phyloP scores from a whole-genome alignment of 92 coral and sea anemone genomes.

The Palythoa grandis region DNA sequence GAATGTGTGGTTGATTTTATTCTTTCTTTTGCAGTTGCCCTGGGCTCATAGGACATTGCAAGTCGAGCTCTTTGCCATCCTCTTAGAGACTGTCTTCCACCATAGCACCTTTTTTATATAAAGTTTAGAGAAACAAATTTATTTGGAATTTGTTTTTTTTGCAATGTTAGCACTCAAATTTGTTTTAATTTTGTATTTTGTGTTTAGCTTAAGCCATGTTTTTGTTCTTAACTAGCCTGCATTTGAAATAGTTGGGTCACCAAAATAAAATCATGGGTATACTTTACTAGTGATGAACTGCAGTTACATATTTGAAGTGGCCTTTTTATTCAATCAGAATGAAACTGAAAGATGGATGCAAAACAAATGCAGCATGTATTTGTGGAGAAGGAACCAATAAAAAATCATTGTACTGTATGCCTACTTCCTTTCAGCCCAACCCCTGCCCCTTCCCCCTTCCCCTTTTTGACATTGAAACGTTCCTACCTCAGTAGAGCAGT shows the following conservation, averaged over 20 bases:
- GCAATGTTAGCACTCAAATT: not conserved
- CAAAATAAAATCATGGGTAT: too few species aligned
- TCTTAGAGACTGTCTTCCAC: slow-evolving; percentile 55
- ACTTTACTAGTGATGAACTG: too few species aligned
- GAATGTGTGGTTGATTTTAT: not conserved
- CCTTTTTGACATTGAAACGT: not conserved
- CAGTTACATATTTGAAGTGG: too few species aligned
- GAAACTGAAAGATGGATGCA: too few species aligned
- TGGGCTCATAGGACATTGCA: slow-evolving; percentile 55
- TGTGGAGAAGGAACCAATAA: not conserved
- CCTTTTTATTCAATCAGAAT: too few species aligned
- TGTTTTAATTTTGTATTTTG: not conserved
- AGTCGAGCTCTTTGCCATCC: slow-evolving; percentile 47
- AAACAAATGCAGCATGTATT: not conserved
- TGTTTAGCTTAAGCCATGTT: too few species aligned
- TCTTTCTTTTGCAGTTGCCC: slow-evolving; percentile 45
- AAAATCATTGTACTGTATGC: too few species aligned
- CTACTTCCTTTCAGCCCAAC: not conserved
- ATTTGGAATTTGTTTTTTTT: not conserved
- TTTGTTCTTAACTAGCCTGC: not conserved
- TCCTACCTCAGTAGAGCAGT: slow-evolving; percentile 64
- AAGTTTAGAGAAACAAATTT: not conserved
- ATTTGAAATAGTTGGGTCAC: not conserved
- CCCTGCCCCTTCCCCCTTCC: not conserved
- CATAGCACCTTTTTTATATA: slow-evolving; percentile 35